Evolutionary conservation across 2,113 vertebrate species (phyloP), one percentile per base, ranked within the genome.

Genomic region (Macaca fascicularis): DNA sequence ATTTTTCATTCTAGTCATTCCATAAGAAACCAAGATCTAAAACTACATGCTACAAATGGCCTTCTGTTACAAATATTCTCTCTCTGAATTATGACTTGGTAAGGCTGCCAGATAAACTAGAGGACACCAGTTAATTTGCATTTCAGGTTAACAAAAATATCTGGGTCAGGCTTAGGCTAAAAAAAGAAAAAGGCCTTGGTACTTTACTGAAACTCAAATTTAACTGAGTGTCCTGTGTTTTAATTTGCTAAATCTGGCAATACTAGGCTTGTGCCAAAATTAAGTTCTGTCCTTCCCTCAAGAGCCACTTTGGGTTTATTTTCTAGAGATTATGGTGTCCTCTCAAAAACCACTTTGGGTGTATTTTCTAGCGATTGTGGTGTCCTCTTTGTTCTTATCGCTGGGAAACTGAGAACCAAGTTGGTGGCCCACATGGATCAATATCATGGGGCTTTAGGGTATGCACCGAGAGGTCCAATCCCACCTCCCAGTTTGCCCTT

Each of bases 381-480:
- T 35, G 16, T n/a, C 6, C 16, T 50, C 3, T 48, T 79, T 89
- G 27, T 72, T 57, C 40, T 32, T 10, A 40, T 84, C 7, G 0
- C 3, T 23, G 14, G 72, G 12, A 50, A 78, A 40, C 19, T 30
- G 25, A 45, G 40, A 40, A 14, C 2, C 45, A 14, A 13, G 5
- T 17, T n/a, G 32, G 17, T 6, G 32, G 38, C 6, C 91, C 30
- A 8, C 2, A 2, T 2, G 13, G 25, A 19, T 14, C 48, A 70
- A 1, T 1, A 9, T 1, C 23, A 0, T 3, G 6, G 2, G 8
- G 30, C n/a, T 87, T 87, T 14, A 23, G 13, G 50, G 4, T 23
- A 3, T 3, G 5, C 52, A 6, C 23, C 6, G 22, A 5, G 9
- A 32, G 13, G 59, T 10, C 19, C 43, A 5, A 25, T 3, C 32